Base-by-base conservation (phyloP, 2,888 invertebrate species). In the Epicampocera succincta region DNA sequence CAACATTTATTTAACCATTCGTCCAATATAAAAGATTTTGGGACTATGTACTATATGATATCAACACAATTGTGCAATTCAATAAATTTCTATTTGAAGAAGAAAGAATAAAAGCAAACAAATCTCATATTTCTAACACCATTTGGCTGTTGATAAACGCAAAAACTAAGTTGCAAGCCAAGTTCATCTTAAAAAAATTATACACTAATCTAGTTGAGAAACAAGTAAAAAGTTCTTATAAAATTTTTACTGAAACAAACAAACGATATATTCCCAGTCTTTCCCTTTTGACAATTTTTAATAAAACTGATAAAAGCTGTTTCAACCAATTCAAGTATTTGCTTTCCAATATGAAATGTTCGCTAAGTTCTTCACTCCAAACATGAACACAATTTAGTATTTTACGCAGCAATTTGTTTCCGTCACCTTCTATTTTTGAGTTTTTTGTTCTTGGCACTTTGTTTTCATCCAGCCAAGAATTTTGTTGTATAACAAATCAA, bases 51-150 rank as follows among this genome's bases (percentile, higher is more conserved):
- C 29, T 78, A 76, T 61, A 72, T 66, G 66, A 78, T 72, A 72
- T 66, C 66, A 72, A 58, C 58, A 56, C 68, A 77, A 69, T 77
- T 77, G 73, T 69, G 29, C 71, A 75, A 75, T 80, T 80, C 61
- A 63, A 63, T 63, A 50, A 38, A 81, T 63, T 77, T 81, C 68
- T 73, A 73, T 77, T 77, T 82, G 73, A 69, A 69, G 74, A 65
- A 69, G 71, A 58, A 54, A 48, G 33, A 48, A 9, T 44, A 29
- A 52, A 15, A 40, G 46, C 15, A 71, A 11, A 38, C 19, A 21
- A 65, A 50, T 38, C 60, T 73, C 65, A 66, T 80, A 72, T 80
- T 71, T 80, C 77, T 69, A 82, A 65, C 81, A 77, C 77, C 81
- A 82, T 77, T 69, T 74, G 77, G 81, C 63, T 54, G 38, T 58